These are phyloP conservation scores for Equus quagga DNA, from an alignment of 2,113 vertebrate species.

Conservation along the genomic window DNA sequence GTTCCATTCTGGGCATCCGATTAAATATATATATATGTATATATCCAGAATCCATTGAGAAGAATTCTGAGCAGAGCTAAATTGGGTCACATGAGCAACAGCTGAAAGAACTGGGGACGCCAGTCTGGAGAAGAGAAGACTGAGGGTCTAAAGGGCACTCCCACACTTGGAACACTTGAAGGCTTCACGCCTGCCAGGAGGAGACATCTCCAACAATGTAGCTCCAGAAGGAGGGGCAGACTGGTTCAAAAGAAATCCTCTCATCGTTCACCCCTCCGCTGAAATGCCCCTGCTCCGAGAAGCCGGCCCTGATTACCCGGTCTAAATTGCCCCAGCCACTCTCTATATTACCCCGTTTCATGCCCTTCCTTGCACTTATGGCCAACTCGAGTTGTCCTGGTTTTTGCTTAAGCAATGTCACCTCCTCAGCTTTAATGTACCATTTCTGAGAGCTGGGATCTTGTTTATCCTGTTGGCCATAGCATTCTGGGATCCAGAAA, in stretches of 20 bases:
- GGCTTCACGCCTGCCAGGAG: neutral
- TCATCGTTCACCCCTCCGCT: neutral
- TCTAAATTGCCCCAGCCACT: neutral
- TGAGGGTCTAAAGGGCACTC: neutral
- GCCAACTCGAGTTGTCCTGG: neutral
- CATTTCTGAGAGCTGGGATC: neutral
- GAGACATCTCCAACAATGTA: neutral
- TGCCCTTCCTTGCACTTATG: neutral
- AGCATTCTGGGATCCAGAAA: neutral
- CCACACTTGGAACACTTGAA: neutral
- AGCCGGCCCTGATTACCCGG: neutral
- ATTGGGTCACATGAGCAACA: neutral
- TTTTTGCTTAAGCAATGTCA: neutral
- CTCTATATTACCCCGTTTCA: neutral
- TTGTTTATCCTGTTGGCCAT: neutral
- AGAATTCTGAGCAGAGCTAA: neutral
- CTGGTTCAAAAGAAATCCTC: neutral
- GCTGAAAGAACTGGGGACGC: neutral
- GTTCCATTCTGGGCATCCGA: neutral
- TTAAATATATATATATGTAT: neutral
- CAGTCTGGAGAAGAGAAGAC: neutral
- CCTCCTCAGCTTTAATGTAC: neutral
- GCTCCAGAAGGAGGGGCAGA: neutral
- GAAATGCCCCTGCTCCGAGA: neutral
- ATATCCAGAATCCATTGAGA: neutral